A percentile compares a stretch with the other conserved stretches of the same genome.
Evolutionary conservation across 2,797 vertebrate species (phyloP).

Genomic region (Mus minutoides): DNA sequence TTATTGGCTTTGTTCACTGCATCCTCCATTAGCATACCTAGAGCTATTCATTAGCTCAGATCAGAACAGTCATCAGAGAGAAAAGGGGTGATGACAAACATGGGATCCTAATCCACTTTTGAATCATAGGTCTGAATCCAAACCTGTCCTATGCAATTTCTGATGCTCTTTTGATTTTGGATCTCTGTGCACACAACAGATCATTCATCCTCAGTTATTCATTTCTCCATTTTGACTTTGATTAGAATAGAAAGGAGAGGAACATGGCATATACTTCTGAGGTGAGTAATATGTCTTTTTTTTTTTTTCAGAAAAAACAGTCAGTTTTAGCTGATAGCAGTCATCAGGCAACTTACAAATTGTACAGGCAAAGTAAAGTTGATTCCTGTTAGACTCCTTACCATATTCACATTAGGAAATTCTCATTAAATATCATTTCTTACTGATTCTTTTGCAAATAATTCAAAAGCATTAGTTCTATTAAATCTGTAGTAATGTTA

Average conservation of each 20-base stretch:
- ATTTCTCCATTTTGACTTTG: not conserved
- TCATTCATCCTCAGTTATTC: not conserved
- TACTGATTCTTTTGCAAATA: not conserved
- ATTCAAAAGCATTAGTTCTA: not conserved
- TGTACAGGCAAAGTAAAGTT: not conserved
- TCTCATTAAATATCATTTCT: not conserved
- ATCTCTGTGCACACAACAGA: not conserved
- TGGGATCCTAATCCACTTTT: slow-evolving; percentile 1
- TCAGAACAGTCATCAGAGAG: slow-evolving; percentile 44
- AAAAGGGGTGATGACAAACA: slow-evolving; percentile 37
- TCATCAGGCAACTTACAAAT: not conserved
- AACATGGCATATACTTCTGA: not conserved
- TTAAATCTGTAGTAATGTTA: not conserved
- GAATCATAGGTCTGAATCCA: slow-evolving; percentile 55
- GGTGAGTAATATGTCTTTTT: not conserved
- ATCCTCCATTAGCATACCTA: slow-evolving; percentile 38
- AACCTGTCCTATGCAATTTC: not conserved
- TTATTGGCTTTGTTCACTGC: slow-evolving; percentile 50
- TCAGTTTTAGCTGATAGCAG: not conserved
- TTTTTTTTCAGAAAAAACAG: not conserved
- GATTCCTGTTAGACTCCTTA: not conserved
- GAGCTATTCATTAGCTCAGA: slow-evolving; percentile 66
- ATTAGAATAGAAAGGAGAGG: not conserved
- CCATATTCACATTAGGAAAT: not conserved
- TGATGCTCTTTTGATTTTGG: not conserved